A percentile compares a stretch with the other conserved stretches of the same genome.
phyloP scores from a whole-genome alignment of 2,113 vertebrate genomes.

The Centropristis striata region DNA sequence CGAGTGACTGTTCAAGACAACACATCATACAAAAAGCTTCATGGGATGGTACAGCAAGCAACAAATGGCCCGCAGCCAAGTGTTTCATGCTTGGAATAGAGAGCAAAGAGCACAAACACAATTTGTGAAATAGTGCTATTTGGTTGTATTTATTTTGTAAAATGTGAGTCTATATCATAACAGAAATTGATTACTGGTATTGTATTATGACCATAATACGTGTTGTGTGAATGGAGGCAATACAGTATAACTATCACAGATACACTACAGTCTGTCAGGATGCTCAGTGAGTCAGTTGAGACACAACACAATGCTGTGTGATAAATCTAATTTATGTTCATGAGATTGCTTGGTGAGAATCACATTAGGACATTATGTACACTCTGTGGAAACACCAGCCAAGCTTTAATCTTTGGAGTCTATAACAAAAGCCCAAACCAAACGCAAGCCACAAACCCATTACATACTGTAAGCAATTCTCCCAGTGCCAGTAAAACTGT shows the following conservation, averaged over 20 bases:
- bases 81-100: slow-evolving; percentile 41
- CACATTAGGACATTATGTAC: slow-evolving; percentile 32
- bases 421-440: slow-evolving; percentile 22
- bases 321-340: slow-evolving; percentile 28
- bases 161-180: slow-evolving; percentile 47
- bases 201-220: not conserved
- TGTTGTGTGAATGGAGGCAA: slow-evolving; percentile 30
- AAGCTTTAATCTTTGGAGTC: slow-evolving; percentile 22
- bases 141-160: slow-evolving; percentile 62
- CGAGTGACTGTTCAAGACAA: slow-evolving; percentile 51
- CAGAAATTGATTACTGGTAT: slow-evolving; percentile 42
- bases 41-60: slow-evolving; percentile 57
- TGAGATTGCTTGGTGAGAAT: slow-evolving; percentile 36
- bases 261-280: slow-evolving; percentile 2
- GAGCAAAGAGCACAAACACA: slow-evolving; percentile 57
- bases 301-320: slow-evolving; percentile 19
- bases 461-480: slow-evolving; percentile 4
- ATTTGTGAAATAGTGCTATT: slow-evolving; percentile 32
- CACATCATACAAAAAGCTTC: slow-evolving; percentile 50
- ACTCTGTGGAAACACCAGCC: slow-evolving; percentile 23
- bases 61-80: slow-evolving; percentile 53
- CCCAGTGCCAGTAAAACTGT: slow-evolving; percentile 17
- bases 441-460: slow-evolving; percentile 18
- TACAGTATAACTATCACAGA: slow-evolving; percentile 30
- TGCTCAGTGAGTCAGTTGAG: slow-evolving; percentile 1